phyloP scores from a whole-genome alignment of 2,797 vertebrate genomes.

The Choloepus didactylus region DNA sequence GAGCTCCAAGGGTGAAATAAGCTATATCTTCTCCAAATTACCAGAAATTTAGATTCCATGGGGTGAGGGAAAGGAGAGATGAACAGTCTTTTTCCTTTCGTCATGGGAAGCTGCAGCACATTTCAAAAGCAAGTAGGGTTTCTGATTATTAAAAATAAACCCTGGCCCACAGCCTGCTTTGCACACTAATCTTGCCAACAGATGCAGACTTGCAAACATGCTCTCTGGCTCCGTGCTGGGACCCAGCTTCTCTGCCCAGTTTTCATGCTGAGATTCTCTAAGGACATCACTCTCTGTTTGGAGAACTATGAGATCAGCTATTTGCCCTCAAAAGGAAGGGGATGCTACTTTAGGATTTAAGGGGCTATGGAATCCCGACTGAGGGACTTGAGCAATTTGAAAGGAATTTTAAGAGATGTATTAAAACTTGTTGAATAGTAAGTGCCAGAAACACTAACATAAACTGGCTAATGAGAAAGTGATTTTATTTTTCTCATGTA shows the following conservation, averaged over 20 bases:
- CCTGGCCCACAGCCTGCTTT: slow-evolving; percentile 82
- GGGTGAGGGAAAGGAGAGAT: slow-evolving; percentile 2
- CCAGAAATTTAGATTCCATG: slow-evolving; percentile 35
- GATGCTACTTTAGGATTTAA: not conserved
- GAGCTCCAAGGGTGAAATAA: slow-evolving; percentile 26
- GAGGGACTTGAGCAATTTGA: not conserved
- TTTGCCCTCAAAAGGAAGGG: slow-evolving; percentile 33
- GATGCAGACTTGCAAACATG: slow-evolving; percentile 82
- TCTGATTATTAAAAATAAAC: slow-evolving; percentile 85
- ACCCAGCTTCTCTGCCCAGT: slow-evolving; percentile 63
- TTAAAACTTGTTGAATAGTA: not conserved
- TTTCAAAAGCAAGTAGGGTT: slow-evolving; percentile 65
- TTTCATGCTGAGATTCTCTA: slow-evolving; percentile 76
- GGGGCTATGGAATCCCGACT: not conserved
- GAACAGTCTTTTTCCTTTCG: not conserved
- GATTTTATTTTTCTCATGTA: not conserved
- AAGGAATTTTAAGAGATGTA: slow-evolving; percentile 31
- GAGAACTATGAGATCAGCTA: slow-evolving; percentile 48
- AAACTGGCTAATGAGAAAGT: not conserved
- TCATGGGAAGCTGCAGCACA: slow-evolving; percentile 68
- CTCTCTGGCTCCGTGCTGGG: slow-evolving; percentile 67
- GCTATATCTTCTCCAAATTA: slow-evolving; percentile 26
- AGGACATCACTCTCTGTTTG: slow-evolving; percentile 52
- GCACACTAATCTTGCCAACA: slow-evolving; percentile 83
- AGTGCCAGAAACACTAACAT: slow-evolving; percentile 8